Evolutionary conservation across 2,888 invertebrate genomes (phyloP).

Genomic region (Coelinius sp.): DNA sequence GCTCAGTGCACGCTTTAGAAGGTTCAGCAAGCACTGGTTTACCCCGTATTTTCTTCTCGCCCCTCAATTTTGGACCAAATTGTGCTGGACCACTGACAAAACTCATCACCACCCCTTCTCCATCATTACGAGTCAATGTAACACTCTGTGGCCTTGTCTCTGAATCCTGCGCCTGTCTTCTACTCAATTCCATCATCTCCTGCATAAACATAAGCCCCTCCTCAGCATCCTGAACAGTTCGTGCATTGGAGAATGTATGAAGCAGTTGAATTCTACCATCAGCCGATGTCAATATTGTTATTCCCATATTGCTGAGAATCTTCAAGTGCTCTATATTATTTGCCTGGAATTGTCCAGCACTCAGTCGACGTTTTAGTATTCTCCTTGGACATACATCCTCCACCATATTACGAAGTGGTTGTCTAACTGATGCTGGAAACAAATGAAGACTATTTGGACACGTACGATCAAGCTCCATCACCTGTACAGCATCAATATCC

Average conservation of each 20-base stretch:
- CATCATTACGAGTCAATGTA: slow-evolving; percentile 68
- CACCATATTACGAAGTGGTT: slow-evolving; percentile 88
- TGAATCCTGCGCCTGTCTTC: slow-evolving; percentile 75
- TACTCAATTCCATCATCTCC: slow-evolving; percentile 94
- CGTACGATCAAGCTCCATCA: slow-evolving; percentile 79
- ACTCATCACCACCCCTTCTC: slow-evolving; percentile 69
- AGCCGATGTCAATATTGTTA: slow-evolving; percentile 87
- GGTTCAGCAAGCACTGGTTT: slow-evolving; percentile 79
- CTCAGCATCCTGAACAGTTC: slow-evolving; percentile 87
- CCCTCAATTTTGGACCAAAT: slow-evolving; percentile 85
- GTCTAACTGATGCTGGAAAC: slow-evolving; percentile 87
- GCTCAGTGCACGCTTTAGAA: slow-evolving; percentile 76
- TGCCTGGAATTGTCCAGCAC: slow-evolving; percentile 82
- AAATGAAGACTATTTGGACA: slow-evolving; percentile 90
- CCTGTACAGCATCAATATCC: slow-evolving; percentile 69
- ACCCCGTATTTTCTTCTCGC: slow-evolving; percentile 78
- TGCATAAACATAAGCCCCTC: slow-evolving; percentile 96
- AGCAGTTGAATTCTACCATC: slow-evolving; percentile 94
- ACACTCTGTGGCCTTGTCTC: slow-evolving; percentile 75
- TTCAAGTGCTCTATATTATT: slow-evolving; percentile 90
- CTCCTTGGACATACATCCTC: slow-evolving; percentile 83
- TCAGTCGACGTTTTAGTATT: slow-evolving; percentile 75
- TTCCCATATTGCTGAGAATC: slow-evolving; percentile 94
- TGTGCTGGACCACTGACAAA: slow-evolving; percentile 90
- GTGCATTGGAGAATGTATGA: slow-evolving; percentile 90